phyloP scores from a whole-genome alignment of 2,113 vertebrate genomes.

The Falco punctatus region DNA sequence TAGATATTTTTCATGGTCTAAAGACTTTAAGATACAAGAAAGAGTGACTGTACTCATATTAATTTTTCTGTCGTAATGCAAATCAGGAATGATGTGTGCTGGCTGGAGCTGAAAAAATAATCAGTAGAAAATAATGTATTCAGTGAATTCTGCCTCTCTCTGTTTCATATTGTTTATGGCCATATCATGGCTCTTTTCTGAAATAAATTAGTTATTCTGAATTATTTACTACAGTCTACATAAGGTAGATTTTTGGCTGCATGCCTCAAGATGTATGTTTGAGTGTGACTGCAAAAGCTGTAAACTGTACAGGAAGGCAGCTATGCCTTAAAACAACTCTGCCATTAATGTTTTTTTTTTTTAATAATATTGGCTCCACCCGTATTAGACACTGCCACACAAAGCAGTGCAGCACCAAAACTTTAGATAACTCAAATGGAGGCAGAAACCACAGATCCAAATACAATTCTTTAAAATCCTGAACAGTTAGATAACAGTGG shows the following conservation, averaged over 20 bases:
- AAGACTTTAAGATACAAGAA: constrained; percentile 48
- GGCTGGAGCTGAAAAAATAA: constrained; percentile 47
- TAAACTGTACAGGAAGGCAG: background rate
- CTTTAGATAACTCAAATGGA: fast-evolving
- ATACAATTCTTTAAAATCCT: background rate
- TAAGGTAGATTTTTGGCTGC: background rate
- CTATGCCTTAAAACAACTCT: background rate
- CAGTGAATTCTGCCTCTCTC: background rate
- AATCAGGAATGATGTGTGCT: constrained; percentile 56
- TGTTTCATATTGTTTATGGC: background rate
- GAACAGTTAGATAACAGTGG: background rate
- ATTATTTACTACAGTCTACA: constrained; percentile 4
- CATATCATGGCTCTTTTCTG: background rate
- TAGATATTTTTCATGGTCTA: constrained; percentile 54
- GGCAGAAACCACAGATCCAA: background rate
- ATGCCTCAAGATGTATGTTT: background rate
- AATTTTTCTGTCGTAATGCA: constrained; percentile 50
- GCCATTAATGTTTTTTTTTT: background rate
- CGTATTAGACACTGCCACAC: background rate
- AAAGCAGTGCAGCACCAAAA: background rate
- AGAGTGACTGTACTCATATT: constrained; percentile 31
- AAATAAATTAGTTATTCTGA: background rate
- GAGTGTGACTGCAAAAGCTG: background rate
- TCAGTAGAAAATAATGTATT: constrained; percentile 40
- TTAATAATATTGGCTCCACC: background rate